Conservation (phyloP, 1,140 invertebrate species). For the Zaprionus capensis region DNA sequence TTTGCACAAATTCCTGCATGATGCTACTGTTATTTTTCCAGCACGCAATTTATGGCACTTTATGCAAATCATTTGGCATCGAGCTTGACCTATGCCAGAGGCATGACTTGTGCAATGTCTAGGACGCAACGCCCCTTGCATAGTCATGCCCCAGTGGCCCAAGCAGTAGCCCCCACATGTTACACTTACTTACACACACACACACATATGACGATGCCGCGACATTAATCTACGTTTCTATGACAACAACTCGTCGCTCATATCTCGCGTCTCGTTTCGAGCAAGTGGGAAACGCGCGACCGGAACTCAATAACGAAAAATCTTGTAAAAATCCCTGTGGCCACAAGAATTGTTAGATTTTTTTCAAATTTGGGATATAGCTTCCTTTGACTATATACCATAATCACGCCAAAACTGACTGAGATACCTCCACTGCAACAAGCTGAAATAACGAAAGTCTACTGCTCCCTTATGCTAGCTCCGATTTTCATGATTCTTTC, state of each 20-base stretch:
- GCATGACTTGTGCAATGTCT: constrained; percentile 38
- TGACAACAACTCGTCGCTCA: constrained; percentile 17
- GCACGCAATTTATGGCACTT: constrained; percentile 10
- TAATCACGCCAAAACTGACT: constrained; percentile 9
- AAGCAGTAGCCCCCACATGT: constrained; percentile 1
- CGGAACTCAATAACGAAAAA: constrained; percentile 50
- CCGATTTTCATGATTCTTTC: constrained; percentile 73
- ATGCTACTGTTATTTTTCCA: constrained; percentile 21
- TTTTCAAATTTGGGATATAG: constrained; percentile 31
- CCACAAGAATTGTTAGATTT: constrained; percentile 34
- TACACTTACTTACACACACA: neutral
- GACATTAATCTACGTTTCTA: constrained; percentile 13
- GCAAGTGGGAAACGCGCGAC: constrained; percentile 9
- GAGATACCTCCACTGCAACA: neutral
- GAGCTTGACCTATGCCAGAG: constrained; percentile 48
- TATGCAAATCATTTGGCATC: constrained; percentile 52
- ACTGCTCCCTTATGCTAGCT: neutral
- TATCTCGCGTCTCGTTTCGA: constrained; percentile 35
- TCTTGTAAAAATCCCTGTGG: constrained; percentile 69
- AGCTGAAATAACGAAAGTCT: constrained; percentile 40
- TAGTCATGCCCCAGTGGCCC: neutral
- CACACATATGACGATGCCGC: neutral
- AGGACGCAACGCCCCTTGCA: neutral
- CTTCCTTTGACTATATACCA: neutral
- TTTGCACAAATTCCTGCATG: constrained; percentile 31